Evolutionary conservation across 2,888 invertebrate species (phyloP).

Genomic region (Alloplasta piceator): DNA sequence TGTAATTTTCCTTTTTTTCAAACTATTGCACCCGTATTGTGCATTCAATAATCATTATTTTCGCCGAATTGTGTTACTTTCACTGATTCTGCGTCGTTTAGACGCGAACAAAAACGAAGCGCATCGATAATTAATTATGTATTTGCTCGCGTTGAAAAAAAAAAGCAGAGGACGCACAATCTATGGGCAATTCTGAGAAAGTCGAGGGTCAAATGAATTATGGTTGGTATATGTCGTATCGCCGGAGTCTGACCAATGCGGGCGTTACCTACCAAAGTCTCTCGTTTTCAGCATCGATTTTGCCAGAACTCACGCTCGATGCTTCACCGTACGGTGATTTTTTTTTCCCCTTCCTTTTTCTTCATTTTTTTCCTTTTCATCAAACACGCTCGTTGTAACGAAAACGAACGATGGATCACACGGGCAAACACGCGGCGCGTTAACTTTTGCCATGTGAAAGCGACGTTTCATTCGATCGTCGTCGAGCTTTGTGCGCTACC

Average conservation of each 20-base stretch:
- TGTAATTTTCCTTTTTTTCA: not conserved
- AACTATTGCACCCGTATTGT: constrained; percentile 43
- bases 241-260: constrained; percentile 36
- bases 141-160: not conserved
- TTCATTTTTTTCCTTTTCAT: constrained; percentile 1
- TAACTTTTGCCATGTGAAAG: constrained; percentile 41
- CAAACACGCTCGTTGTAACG: constrained; percentile 29
- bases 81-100: constrained; percentile 16
- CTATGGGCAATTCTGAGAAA: not conserved
- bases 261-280: constrained; percentile 42
- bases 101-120: constrained; percentile 6
- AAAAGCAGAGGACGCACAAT: not conserved
- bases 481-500: not conserved
- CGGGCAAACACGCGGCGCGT: constrained; percentile 23
- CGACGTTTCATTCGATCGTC: constrained; percentile 27
- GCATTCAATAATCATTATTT: constrained; percentile 15
- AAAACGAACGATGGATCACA: constrained; percentile 48
- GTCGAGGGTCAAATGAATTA: constrained; percentile 16
- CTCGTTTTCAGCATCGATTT: constrained; percentile 38
- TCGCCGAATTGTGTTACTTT: constrained; percentile 44
- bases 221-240: not conserved
- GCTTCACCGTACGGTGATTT: constrained; percentile 12
- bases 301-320: constrained; percentile 13
- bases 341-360: not conserved
- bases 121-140: not conserved